Percentiles rank a stretch among this genome's conserved stretches.
phyloP scores from a whole-genome alignment of 2,797 vertebrate genomes.

The Lagorchestes hirsutus region DNA sequence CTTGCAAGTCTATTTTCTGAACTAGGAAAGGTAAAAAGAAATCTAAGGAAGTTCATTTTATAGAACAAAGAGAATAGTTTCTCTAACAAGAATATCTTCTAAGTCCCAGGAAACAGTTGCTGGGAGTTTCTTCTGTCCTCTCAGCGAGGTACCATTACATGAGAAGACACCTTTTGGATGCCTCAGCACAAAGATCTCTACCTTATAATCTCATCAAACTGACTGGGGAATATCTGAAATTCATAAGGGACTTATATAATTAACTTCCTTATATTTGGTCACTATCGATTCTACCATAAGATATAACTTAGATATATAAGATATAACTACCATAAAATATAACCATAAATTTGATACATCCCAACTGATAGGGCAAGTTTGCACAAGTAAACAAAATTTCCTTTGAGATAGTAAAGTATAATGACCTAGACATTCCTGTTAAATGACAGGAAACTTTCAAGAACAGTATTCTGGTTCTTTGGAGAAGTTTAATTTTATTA shows the following conservation, averaged over 20 bases:
- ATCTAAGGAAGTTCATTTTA: background rate
- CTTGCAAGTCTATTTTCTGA: background rate
- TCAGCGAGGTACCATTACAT: background rate
- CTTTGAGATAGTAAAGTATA: background rate
- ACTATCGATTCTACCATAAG: background rate
- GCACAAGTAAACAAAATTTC: background rate
- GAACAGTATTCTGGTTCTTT: background rate
- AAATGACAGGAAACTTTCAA: background rate
- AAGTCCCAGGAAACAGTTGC: background rate
- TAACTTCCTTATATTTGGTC: background rate
- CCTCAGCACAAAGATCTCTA: background rate
- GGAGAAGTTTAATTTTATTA: background rate
- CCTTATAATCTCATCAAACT: background rate
- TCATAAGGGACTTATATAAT: background rate
- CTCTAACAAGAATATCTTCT: background rate
- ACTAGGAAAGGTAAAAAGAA: background rate
- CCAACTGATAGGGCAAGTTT: background rate
- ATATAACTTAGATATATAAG: background rate
- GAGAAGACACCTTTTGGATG: background rate
- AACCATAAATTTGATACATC: background rate
- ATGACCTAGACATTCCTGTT: background rate
- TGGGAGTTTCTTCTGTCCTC: background rate
- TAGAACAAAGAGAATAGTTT: background rate
- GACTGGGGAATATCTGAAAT: background rate
- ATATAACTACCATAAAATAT: background rate